These are phyloP conservation scores for Thecocarcelia acutangulata DNA, from an alignment of 2,888 invertebrate genomes.

Conservation along the genomic window DNA sequence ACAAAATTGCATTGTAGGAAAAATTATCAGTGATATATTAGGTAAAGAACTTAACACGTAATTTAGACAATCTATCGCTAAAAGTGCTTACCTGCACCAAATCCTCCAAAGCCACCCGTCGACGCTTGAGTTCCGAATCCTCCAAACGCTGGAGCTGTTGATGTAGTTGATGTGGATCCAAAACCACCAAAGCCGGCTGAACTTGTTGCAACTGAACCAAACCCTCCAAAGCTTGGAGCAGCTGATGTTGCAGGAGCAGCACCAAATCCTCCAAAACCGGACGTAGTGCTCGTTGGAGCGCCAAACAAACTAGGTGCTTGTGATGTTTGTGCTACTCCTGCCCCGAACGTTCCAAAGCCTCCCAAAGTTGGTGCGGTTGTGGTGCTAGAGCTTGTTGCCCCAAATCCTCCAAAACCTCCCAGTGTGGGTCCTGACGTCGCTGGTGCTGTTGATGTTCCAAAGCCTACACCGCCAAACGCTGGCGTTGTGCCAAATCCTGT, in stretches of 20 bases:
- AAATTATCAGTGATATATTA: too few relatives aligned
- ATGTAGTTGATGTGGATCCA: conserved; percentile 78
- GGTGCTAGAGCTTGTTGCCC: conserved; percentile 66
- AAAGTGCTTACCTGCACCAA: conserved; percentile 78
- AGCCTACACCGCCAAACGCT: conserved; percentile 74
- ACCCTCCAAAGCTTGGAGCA: conserved; percentile 81
- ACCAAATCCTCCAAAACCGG: conserved; percentile 77
- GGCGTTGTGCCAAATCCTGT: conserved; percentile 66
- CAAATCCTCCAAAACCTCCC: conserved; percentile 77
- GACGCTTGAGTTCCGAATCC: conserved; percentile 81
- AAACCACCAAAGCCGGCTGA: conserved; percentile 80
- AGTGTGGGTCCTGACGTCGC: conserved; percentile 73
- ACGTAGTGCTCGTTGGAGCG: conserved; percentile 75
- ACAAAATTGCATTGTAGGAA: too few relatives aligned
- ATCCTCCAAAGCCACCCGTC: conserved; percentile 80
- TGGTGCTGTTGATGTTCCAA: conserved; percentile 71
- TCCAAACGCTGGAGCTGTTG: conserved; percentile 80
- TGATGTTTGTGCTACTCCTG: conserved; percentile 48
- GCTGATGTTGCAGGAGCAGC: conserved; percentile 75
- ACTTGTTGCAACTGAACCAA: conserved; percentile 77
- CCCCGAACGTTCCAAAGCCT: conserved; percentile 80
- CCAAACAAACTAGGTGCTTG: conserved; percentile 75
- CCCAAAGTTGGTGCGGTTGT: conserved; percentile 72
- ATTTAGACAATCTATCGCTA: too few relatives aligned
- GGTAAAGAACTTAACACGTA: too few relatives aligned